Evolutionary conservation across 2,888 invertebrate genomes (phyloP).

Genomic region (Lordiphosa fenestrarum): DNA sequence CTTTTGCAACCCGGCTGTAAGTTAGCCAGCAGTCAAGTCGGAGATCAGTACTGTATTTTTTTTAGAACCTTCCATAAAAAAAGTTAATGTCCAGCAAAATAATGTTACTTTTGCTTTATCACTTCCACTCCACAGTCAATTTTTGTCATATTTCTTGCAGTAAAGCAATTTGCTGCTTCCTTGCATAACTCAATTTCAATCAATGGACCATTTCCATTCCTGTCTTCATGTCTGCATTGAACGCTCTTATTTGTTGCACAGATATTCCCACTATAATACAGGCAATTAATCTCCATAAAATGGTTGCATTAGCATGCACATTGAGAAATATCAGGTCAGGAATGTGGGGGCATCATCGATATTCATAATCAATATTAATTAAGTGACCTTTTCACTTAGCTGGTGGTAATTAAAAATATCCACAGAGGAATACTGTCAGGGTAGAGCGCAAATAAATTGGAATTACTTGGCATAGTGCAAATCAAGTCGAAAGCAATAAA

Average conservation of each 20-base stretch:
- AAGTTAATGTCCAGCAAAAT: no score
- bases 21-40: no score
- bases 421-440: conserved; percentile 10
- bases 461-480: conserved; percentile 25
- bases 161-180: no score
- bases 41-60: no score
- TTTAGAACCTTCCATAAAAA: no score
- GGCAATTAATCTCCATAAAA: conserved; percentile 57
- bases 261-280: neutral
- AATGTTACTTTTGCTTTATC: no score
- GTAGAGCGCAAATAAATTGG: conserved; percentile 36
- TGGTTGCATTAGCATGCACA: conserved; percentile 52
- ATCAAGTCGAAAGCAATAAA: conserved; percentile 45
- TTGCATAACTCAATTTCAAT: no score
- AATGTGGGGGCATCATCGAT: conserved; percentile 21
- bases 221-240: neutral
- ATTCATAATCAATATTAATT: conserved; percentile 63
- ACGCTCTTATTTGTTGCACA: neutral
- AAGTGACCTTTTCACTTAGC: conserved; percentile 20
- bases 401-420: conserved; percentile 50
- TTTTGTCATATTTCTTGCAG: no score
- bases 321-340: conserved; percentile 10
- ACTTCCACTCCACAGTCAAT: no score
- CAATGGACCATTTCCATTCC: neutral
- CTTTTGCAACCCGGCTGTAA: no score